Evolutionary conservation across 2,888 invertebrate species (phyloP), one percentile per base, ranked within the genome.

Genomic region (Hemithea aestivaria): DNA sequence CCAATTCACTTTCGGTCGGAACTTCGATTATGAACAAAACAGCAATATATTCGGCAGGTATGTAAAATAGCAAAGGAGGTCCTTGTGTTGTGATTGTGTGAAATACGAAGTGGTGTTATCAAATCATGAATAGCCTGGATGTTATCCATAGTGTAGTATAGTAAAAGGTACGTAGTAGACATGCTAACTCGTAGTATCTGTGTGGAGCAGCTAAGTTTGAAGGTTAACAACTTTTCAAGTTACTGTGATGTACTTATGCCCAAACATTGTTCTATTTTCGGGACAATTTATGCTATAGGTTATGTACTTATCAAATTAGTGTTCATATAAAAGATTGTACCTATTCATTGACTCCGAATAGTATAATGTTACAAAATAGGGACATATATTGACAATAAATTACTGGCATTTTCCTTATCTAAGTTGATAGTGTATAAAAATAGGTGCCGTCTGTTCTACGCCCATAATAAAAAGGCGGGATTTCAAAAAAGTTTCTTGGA

Each of bases 21-120:
- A 22, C 29, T 32, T 31, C 30, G 48, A 64, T 49, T 54, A 67
- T 64, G 64, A 66, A 66, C 56, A 58, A 59, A 58, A 65, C 47
- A 29, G 43, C 49, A 35, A 46, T 66, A 16, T 62, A 55, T 48
- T 58, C 63, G 34, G 58, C 67, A 62, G 67, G 70, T 68, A 53
- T 24, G n/a, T n/a, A 39, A 44, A 40, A 48, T 51, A 42, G 35
- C 31, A 20, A 40, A 26, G 1, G 12, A 25, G 21, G 29, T 21
- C 10, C 20, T 39, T 41, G 39, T 45, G 53, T 47, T 47, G 40
- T 48, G 27, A 39, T 16, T 16, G 16, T 16, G 16, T 16, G 35
- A 40, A 47, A 37, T 42, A 32, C 33, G 35, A 42, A 39, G n/a
- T 41, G 32, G 10, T 32, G 22, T 12, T 25, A 27, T 7, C 25